Evolutionary conservation across 2,888 invertebrate genomes (phyloP).

Genomic region (Sinotaia quadrata): DNA sequence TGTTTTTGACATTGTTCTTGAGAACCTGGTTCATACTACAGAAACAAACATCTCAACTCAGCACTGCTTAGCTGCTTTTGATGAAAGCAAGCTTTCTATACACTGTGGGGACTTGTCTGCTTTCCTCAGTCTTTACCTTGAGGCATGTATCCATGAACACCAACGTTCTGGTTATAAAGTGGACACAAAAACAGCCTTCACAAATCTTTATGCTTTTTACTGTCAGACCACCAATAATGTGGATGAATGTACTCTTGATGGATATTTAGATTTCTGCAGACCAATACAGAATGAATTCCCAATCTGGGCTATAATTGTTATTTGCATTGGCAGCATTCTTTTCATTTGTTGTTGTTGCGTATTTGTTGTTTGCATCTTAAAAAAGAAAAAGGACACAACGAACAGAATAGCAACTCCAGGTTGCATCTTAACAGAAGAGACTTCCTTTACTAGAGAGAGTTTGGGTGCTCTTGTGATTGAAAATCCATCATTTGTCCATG

Average conservation of each 20-base stretch:
- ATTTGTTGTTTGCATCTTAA: background rate
- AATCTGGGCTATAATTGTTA: conserved; percentile 18
- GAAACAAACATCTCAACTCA: background rate
- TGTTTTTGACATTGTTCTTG: conserved; percentile 15
- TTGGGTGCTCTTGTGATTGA: background rate
- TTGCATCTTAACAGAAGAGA: background rate
- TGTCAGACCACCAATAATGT: conserved; percentile 47
- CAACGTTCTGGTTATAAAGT: conserved; percentile 30
- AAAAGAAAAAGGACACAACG: conserved; percentile 29
- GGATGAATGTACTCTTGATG: conserved; percentile 46
- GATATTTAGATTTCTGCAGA: conserved; percentile 50
- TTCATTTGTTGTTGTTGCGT: conserved; percentile 12
- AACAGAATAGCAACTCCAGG: background rate
- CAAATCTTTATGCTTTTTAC: conserved; percentile 43
- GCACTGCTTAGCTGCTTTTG: conserved; percentile 12
- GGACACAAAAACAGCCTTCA: conserved; percentile 33
- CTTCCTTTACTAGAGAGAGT: conserved; percentile 1
- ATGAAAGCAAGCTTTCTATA: conserved; percentile 2
- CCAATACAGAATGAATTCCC: conserved; percentile 10
- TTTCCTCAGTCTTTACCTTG: conserved; percentile 44
- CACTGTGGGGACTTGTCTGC: conserved; percentile 27
- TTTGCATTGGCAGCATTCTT: conserved; percentile 6
- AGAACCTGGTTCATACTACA: conserved; percentile 2
- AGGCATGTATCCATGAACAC: conserved; percentile 50
- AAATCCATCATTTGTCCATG: conserved; percentile 10